Percentiles rank a stretch among this genome's conserved stretches.
phyloP scores from a whole-genome alignment of 2,888 invertebrate genomes.

The Polylopha cassiicola region DNA sequence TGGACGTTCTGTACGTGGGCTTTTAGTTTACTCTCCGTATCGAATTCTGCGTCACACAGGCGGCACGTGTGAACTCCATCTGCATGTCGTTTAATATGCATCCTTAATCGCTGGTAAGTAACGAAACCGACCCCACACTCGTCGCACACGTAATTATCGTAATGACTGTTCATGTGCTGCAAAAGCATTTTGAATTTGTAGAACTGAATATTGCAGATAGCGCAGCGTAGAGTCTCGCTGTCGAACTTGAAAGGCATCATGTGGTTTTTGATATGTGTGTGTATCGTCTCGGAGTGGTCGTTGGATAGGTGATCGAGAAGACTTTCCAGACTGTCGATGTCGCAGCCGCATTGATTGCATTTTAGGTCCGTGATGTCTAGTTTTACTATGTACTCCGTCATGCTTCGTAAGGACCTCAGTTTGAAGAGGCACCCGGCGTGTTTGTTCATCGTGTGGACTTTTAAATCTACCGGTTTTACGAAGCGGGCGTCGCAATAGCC shows the following conservation, averaged over 20 bases:
- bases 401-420: too few relatives aligned
- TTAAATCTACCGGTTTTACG: constrained; percentile 8
- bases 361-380: constrained; percentile 23
- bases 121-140: constrained; percentile 38
- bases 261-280: constrained; percentile 33
- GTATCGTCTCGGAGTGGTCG: constrained; percentile 33
- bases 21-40: constrained; percentile 37
- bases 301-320: constrained; percentile 37
- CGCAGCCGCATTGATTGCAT: constrained; percentile 23
- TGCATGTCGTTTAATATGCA: constrained; percentile 26
- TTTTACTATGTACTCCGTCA: constrained; percentile 18
- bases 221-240: constrained; percentile 32
- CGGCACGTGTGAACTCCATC: constrained; percentile 31
- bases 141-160: constrained; percentile 37
- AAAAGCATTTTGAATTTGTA: constrained; percentile 34
- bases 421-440: too few relatives aligned
- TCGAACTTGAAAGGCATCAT: constrained; percentile 46
- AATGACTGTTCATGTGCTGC: constrained; percentile 47
- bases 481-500: constrained; percentile 16
- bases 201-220: constrained; percentile 32
- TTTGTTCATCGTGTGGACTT: constrained; percentile 10
- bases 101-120: constrained; percentile 28
- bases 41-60: constrained; percentile 40
- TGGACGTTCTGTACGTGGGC: constrained; percentile 40
- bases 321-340: constrained; percentile 28